Evolutionary conservation across 2,888 invertebrate species (phyloP).

Genomic region (Drosophila merina): DNA sequence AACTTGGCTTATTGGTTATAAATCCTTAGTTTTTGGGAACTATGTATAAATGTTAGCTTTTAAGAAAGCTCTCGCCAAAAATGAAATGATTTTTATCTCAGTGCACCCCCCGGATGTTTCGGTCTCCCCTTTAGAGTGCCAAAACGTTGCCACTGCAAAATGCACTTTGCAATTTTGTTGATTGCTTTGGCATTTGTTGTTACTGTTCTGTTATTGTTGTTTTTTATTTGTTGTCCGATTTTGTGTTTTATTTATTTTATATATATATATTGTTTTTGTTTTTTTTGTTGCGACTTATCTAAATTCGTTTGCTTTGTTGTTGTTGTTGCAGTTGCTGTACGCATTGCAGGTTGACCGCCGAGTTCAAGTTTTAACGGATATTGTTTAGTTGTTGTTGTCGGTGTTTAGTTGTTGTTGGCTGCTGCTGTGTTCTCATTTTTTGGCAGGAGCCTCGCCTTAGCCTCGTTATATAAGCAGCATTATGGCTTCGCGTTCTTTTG

Average conservation of each 20-base stretch:
- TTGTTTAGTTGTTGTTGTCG: constrained; percentile 48
- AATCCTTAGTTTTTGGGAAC: no score
- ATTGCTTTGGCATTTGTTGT: constrained; percentile 73
- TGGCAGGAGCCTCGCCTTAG: constrained; percentile 55
- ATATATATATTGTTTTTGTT: constrained; percentile 54
- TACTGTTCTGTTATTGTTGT: constrained; percentile 29
- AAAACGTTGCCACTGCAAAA: constrained; percentile 76
- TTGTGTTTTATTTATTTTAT: constrained; percentile 43
- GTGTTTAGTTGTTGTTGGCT: constrained; percentile 33
- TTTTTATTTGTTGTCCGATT: constrained; percentile 15
- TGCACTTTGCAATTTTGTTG: constrained; percentile 77
- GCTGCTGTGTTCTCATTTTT: constrained; percentile 44
- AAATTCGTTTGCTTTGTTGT: constrained; percentile 50
- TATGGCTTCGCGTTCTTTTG: constrained; percentile 37
- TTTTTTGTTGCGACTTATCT: constrained; percentile 60
- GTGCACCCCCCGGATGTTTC: constrained; percentile 7
- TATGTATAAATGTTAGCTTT: not conserved
- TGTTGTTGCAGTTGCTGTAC: constrained; percentile 31
- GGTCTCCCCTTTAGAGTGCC: constrained; percentile 47
- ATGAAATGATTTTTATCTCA: not conserved
- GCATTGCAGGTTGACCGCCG: constrained; percentile 70
- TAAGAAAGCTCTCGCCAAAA: not conserved
- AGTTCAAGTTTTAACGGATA: constrained; percentile 78
- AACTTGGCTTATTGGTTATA: no score
- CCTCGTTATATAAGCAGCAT: constrained; percentile 45